Percentiles rank a stretch among this genome's conserved stretches.
These are phyloP conservation scores for Drosophila nr. perissopoda DNA, from an alignment of 2,888 invertebrate species.

Conservation along the genomic window DNA sequence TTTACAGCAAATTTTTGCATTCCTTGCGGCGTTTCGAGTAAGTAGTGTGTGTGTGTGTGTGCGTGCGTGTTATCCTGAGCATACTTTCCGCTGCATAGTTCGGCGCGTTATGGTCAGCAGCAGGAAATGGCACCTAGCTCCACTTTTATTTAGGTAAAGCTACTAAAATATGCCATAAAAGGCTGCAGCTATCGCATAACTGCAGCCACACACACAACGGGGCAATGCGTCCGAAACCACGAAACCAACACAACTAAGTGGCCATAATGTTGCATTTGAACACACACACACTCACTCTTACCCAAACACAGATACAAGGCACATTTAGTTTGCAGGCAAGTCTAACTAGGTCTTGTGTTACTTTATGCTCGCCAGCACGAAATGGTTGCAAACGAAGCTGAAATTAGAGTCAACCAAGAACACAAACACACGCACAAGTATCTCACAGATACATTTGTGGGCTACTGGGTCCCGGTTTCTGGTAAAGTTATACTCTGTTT, in stretches of 20 bases:
- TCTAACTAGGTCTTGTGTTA: constrained; percentile 70
- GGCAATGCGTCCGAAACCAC: constrained; percentile 26
- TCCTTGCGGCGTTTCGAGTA: constrained; percentile 45
- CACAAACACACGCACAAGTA: constrained; percentile 26
- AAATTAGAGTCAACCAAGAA: constrained; percentile 57
- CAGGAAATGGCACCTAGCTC: constrained; percentile 60
- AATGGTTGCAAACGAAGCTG: constrained; percentile 48
- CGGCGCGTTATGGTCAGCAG: constrained; percentile 61
- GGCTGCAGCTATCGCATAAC: constrained; percentile 74
- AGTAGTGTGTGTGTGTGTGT: not conserved
- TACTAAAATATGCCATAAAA: constrained; percentile 75
- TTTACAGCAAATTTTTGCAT: constrained; percentile 72
- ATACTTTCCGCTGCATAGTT: constrained; percentile 38
- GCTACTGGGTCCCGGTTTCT: constrained; percentile 55
- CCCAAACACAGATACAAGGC: constrained; percentile 11
- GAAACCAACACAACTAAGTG: constrained; percentile 60
- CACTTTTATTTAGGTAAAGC: constrained; percentile 72
- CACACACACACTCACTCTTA: constrained; percentile 17
- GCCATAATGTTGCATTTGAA: constrained; percentile 68
- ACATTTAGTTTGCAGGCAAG: constrained; percentile 32
- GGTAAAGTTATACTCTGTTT: constrained; percentile 66
- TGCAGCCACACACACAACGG: constrained; percentile 54
- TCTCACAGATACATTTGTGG: constrained; percentile 53
- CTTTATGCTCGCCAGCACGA: constrained; percentile 58
- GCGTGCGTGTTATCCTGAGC: constrained; percentile 14